Conservation (phyloP, 2,888 invertebrate genomes). For the Orthosia incerta region DNA sequence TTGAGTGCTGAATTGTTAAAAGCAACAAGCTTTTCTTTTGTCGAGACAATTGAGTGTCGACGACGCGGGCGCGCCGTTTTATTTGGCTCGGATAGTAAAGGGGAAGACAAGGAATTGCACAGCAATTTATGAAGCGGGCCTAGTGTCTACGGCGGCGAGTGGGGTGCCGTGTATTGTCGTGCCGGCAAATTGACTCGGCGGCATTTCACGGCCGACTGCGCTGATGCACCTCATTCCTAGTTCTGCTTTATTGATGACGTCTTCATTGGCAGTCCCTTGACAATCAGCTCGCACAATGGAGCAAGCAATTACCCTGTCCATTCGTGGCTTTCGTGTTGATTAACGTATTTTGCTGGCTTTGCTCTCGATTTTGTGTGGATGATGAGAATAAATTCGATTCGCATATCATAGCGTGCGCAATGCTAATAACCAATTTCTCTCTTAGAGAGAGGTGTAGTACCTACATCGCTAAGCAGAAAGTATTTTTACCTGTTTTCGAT, state of each 20-base stretch:
- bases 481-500: conserved; percentile 15
- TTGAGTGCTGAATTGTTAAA: conserved; percentile 58
- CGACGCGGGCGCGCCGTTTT: conserved; percentile 64
- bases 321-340: conserved; percentile 47
- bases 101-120: conserved; percentile 77
- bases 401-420: conserved; percentile 15
- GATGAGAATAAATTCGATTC: conserved; percentile 14
- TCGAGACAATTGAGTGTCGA: conserved; percentile 64
- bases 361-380: conserved; percentile 26
- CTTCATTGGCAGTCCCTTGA: conserved; percentile 72
- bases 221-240: conserved; percentile 78
- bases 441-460: not conserved
- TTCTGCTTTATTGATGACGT: conserved; percentile 77
- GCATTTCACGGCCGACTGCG: conserved; percentile 85
- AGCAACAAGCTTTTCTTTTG: conserved; percentile 62
- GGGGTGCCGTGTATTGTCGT: conserved; percentile 79
- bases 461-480: conserved; percentile 21
- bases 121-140: conserved; percentile 81
- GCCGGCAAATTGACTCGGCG: conserved; percentile 85
- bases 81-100: conserved; percentile 77
- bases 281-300: conserved; percentile 62
- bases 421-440: conserved; percentile 19
- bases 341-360: conserved; percentile 37
- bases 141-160: conserved; percentile 73
- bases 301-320: conserved; percentile 63